These are phyloP conservation scores for Cavia aperea DNA, from an alignment of 2,113 vertebrate species.

Conservation along the genomic window DNA sequence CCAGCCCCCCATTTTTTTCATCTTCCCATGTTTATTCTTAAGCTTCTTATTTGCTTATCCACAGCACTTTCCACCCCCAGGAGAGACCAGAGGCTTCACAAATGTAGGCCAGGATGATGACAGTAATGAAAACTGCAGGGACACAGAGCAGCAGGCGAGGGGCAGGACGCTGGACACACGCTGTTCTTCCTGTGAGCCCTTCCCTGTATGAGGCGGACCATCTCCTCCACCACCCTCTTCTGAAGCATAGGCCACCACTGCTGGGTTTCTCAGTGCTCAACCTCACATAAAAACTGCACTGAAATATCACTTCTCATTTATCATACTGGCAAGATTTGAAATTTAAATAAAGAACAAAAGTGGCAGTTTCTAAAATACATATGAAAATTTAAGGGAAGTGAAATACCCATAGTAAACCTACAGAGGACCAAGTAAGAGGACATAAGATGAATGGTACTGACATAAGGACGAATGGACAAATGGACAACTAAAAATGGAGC, in stretches of 20 bases:
- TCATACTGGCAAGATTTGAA: neutral
- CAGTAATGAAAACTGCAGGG: neutral
- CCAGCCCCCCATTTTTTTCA: neutral
- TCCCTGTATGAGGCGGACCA: neutral
- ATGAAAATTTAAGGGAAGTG: neutral
- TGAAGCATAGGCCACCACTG: neutral
- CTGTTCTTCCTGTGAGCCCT: neutral
- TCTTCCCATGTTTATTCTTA: neutral
- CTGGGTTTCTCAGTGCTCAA: neutral
- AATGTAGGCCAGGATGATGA: neutral
- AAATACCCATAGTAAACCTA: neutral
- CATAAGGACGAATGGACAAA: neutral
- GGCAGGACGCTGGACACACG: no score
- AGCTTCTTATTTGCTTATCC: neutral
- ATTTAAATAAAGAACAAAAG: neutral
- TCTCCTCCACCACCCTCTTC: neutral
- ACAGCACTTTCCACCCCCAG: no score
- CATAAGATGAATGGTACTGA: neutral
- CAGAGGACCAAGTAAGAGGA: neutral
- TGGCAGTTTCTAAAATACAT: neutral
- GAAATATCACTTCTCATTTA: neutral
- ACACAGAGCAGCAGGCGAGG: neutral
- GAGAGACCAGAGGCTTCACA: neutral
- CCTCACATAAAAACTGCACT: neutral
- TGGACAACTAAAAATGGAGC: neutral